A percentile compares a stretch with the other conserved stretches of the same genome.
These are phyloP conservation scores for Peromyscus polionotus DNA, from an alignment of 2,113 vertebrate genomes.

Conservation along the genomic window DNA sequence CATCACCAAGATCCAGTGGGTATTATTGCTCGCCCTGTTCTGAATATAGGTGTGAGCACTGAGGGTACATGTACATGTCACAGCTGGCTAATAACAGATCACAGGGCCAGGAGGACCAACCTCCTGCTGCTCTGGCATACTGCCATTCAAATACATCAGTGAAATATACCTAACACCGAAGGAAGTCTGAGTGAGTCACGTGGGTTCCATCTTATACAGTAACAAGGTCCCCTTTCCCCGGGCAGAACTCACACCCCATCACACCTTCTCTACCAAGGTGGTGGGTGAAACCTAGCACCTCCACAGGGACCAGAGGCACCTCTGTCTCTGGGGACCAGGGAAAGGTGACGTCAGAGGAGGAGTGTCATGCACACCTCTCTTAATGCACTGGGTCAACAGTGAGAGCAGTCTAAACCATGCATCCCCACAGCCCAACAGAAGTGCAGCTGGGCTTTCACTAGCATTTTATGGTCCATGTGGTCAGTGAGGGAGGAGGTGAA, in stretches of 20 bases:
- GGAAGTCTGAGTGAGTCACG: background rate
- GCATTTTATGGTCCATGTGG: constrained; percentile 55
- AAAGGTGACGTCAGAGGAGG: constrained; percentile 71
- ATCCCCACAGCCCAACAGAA: constrained; percentile 37
- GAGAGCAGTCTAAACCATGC: constrained; percentile 52
- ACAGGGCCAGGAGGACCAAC: background rate
- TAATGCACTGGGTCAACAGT: constrained; percentile 64
- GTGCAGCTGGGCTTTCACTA: constrained; percentile 67
- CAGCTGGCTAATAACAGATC: background rate
- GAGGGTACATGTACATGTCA: background rate
- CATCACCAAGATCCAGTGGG: background rate
- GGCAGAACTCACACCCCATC: constrained; percentile 67
- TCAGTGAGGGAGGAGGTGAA: constrained; percentile 66
- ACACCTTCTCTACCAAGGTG: constrained; percentile 40
- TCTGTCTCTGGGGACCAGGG: constrained; percentile 71
- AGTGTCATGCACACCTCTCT: constrained; percentile 60
- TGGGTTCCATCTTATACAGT: background rate
- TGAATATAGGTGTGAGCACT: background rate
- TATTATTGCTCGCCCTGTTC: background rate
- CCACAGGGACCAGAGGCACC: constrained; percentile 74
- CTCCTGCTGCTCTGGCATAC: background rate
- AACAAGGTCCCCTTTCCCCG: constrained; percentile 49
- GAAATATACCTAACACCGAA: background rate
- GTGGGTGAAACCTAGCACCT: constrained; percentile 13
- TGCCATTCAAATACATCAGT: background rate